Conservation (phyloP, 2,113 vertebrate species). For the Colaptes auratus region DNA sequence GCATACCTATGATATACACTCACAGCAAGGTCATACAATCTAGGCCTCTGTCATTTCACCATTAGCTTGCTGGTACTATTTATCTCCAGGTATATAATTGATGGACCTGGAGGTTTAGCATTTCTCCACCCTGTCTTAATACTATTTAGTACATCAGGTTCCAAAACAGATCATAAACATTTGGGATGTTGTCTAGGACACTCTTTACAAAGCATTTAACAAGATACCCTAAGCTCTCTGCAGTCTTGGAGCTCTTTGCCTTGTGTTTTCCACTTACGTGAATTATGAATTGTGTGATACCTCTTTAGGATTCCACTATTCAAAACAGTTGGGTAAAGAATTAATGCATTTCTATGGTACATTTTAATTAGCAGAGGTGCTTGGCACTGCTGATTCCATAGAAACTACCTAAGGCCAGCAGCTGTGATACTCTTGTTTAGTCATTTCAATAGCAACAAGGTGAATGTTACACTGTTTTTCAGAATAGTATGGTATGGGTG, state of each 20-base stretch:
- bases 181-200: background rate
- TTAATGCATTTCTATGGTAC: background rate
- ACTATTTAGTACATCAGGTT: background rate
- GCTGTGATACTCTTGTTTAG: background rate
- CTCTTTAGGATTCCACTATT: background rate
- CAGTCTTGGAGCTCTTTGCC: background rate
- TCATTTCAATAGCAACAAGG: background rate
- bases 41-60: background rate
- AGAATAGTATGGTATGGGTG: background rate
- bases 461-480: background rate
- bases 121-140: constrained; percentile 24
- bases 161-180: background rate
- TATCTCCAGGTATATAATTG: background rate
- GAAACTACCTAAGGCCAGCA: background rate
- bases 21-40: background rate
- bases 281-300: background rate
- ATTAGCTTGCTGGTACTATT: background rate
- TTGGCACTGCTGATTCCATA: background rate
- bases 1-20: background rate
- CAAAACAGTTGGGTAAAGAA: background rate
- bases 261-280: background rate
- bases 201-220: background rate
- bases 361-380: background rate
- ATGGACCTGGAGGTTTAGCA: background rate
- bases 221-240: background rate